These are phyloP conservation scores for Aulostomus chinensis DNA, from an alignment of 2,797 vertebrate genomes.

Conservation along the genomic window DNA sequence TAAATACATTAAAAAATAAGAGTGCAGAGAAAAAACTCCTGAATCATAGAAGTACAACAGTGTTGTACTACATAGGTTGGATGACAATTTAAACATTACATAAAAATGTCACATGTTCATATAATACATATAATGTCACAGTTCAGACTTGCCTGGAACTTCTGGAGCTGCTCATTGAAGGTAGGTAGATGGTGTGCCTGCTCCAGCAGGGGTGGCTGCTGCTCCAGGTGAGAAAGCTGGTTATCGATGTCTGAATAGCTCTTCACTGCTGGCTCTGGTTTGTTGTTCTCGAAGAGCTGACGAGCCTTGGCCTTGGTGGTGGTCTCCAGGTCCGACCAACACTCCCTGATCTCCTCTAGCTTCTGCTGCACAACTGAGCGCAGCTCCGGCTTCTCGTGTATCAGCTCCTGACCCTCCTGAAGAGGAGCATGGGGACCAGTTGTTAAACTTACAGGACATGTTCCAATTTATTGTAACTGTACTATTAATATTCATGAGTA, in stretches of 20 bases:
- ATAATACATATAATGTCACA: too few species aligned
- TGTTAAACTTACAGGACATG: too few species aligned
- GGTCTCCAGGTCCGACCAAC: slow-evolving; percentile 90
- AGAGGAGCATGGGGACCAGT: slow-evolving; percentile 3
- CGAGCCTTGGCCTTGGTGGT: slow-evolving; percentile 91
- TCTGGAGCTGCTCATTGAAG: slow-evolving; percentile 82
- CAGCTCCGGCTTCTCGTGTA: slow-evolving; percentile 87
- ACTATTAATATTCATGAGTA: too few species aligned
- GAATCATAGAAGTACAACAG: too few species aligned
- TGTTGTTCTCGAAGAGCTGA: slow-evolving; percentile 91
- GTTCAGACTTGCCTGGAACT: slow-evolving; percentile 71
- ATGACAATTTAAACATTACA: too few species aligned
- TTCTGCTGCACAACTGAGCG: slow-evolving; percentile 83
- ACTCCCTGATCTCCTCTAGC: slow-evolving; percentile 82
- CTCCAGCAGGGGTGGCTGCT: slow-evolving; percentile 85
- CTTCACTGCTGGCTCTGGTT: slow-evolving; percentile 86
- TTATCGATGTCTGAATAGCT: slow-evolving; percentile 87
- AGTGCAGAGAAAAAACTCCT: too few species aligned
- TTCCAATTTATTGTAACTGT: too few species aligned
- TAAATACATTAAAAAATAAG: too few species aligned
- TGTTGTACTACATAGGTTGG: too few species aligned
- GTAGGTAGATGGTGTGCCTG: slow-evolving; percentile 87
- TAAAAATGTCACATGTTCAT: too few species aligned
- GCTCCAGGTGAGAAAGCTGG: slow-evolving; percentile 86
- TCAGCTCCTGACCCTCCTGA: slow-evolving; percentile 90